Evolutionary conservation across 2,888 invertebrate species (phyloP).

Genomic region (Pristionchus mayeri): DNA sequence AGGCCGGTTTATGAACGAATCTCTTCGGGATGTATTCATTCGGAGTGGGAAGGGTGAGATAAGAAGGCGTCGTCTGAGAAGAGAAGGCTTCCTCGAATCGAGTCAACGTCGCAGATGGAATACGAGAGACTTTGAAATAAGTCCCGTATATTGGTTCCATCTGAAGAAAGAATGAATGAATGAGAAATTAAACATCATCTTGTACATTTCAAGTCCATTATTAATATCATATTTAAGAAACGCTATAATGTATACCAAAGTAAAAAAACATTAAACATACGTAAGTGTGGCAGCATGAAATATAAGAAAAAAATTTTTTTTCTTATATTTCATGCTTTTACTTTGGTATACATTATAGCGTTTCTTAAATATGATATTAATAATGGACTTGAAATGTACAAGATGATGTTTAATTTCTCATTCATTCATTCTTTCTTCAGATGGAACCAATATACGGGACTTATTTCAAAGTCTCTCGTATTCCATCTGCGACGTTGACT

Average conservation of each 20-base stretch:
- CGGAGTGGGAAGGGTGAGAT: constrained; percentile 82
- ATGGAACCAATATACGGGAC: constrained; percentile 19
- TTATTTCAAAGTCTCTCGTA: neutral
- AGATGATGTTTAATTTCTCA: no score
- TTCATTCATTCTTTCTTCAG: neutral
- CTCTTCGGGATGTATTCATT: constrained; percentile 94
- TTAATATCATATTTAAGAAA: no score
- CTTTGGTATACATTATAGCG: no score
- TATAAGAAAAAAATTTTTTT: no score
- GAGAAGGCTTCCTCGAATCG: constrained; percentile 56
- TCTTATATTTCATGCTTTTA: no score
- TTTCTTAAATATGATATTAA: no score
- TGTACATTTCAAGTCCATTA: no score
- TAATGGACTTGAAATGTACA: no score
- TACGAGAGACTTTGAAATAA: neutral
- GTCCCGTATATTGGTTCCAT: constrained; percentile 19
- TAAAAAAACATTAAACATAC: no score
- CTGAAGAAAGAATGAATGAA: neutral
- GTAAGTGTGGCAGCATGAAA: no score
- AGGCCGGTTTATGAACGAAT: constrained; percentile 82
- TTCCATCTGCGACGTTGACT: constrained; percentile 36
- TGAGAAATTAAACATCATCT: no score
- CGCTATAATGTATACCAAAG: no score
- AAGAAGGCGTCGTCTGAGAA: constrained; percentile 40
- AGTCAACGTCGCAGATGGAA: constrained; percentile 36